A percentile compares a stretch with the other conserved stretches of the same genome.
Evolutionary conservation across 2,888 invertebrate species (phyloP).

Genomic region (Aleiodes leptofemur): DNA sequence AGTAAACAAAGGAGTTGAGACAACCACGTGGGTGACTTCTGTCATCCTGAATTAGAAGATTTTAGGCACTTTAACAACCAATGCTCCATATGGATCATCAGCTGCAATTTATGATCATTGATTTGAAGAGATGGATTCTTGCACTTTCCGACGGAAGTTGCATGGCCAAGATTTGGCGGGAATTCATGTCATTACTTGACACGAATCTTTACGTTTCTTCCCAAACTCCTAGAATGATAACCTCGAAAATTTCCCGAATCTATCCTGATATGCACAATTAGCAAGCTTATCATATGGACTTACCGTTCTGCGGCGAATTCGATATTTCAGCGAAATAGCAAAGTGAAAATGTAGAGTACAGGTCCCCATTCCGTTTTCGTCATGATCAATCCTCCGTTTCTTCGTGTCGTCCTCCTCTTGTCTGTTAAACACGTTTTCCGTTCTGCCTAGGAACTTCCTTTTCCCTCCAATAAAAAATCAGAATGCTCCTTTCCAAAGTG

Average conservation of each 20-base stretch:
- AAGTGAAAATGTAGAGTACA: constrained; percentile 62
- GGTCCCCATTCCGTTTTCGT: constrained; percentile 64
- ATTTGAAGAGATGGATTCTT: constrained; percentile 20
- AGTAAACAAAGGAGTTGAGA: too few species aligned
- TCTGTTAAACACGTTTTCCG: too few species aligned
- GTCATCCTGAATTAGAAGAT: background rate
- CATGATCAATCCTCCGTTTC: constrained; percentile 54
- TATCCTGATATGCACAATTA: background rate
- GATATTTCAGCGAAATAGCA: constrained; percentile 63
- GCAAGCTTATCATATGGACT: constrained; percentile 56
- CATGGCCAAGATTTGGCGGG: constrained; percentile 66
- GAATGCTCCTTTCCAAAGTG: too few species aligned
- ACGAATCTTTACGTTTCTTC: background rate
- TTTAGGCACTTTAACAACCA: background rate
- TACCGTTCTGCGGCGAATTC: constrained; percentile 66
- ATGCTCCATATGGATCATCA: too few species aligned
- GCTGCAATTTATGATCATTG: too few species aligned
- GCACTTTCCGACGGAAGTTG: constrained; percentile 61
- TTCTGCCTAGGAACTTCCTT: background rate
- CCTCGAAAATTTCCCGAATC: background rate
- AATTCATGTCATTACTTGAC: constrained; percentile 47
- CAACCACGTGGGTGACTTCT: background rate
- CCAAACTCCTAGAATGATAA: background rate
- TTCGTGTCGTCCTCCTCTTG: background rate
- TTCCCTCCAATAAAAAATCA: too few species aligned